Conservation (phyloP, 2,113 vertebrate genomes). For the Cryptotis parvus region DNA sequence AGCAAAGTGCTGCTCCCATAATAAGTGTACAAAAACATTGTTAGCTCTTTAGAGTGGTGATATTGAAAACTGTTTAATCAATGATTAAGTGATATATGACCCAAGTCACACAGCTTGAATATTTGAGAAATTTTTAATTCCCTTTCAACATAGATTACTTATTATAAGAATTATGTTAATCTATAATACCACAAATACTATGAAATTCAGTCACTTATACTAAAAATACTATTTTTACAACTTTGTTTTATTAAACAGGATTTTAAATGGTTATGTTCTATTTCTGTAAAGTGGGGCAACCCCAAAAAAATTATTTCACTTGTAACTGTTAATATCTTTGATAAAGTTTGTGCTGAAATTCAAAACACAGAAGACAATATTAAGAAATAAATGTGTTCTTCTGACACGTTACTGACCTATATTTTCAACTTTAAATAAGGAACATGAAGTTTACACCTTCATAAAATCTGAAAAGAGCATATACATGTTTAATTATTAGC, state of each 20-base stretch:
- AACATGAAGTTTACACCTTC: not conserved
- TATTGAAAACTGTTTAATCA: not conserved
- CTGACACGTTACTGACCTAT: too few species aligned
- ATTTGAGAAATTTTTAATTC: not conserved
- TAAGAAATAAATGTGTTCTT: too few species aligned
- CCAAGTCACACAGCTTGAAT: not conserved
- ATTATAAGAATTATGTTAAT: not conserved
- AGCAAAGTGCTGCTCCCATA: not conserved
- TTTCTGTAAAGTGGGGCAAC: too few species aligned
- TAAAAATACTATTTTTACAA: not conserved
- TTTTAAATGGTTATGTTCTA: too few species aligned
- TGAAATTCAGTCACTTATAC: not conserved
- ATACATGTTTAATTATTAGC: conserved; percentile 28
- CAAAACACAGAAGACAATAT: too few species aligned
- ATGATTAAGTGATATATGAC: not conserved
- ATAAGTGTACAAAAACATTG: not conserved
- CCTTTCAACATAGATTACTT: not conserved
- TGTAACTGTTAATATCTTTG: not conserved
- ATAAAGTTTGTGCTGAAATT: too few species aligned
- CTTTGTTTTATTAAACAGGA: not conserved
- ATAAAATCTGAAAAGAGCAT: conserved; percentile 17
- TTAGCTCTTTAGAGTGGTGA: not conserved
- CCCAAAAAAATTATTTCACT: not conserved
- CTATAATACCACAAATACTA: not conserved
- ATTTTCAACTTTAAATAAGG: too few species aligned